Evolutionary conservation across 1,140 invertebrate species (phyloP).

Genomic region (Sitophilus oryzae): DNA sequence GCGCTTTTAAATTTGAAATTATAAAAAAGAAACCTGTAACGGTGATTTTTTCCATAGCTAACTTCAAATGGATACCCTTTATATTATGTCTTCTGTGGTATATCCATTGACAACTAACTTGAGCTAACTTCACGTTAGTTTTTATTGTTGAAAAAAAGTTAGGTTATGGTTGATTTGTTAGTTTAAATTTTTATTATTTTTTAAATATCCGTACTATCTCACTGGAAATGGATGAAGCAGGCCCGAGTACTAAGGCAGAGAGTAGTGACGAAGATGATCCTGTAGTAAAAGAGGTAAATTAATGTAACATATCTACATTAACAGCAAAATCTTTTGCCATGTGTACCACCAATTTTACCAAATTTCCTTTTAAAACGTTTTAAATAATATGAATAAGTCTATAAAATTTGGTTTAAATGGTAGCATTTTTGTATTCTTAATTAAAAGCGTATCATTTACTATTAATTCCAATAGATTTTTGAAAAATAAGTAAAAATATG

Average conservation of each 20-base stretch:
- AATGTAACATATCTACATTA: slow-evolving; percentile 9
- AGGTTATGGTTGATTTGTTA: neutral
- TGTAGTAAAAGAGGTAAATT: slow-evolving; percentile 34
- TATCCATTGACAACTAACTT: too few relatives aligned
- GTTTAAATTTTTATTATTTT: neutral
- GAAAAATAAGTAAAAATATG: too few relatives aligned
- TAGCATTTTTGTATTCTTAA: neutral
- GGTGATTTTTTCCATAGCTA: too few relatives aligned
- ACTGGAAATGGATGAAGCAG: slow-evolving; percentile 9
- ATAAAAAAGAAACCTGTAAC: too few relatives aligned
- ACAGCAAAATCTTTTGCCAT: neutral
- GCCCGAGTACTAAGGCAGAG: slow-evolving; percentile 2
- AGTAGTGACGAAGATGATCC: slow-evolving; percentile 30
- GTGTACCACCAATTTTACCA: neutral
- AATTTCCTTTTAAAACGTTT: neutral
- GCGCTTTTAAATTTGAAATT: too few relatives aligned
- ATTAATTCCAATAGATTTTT: neutral
- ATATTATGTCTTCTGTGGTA: too few relatives aligned
- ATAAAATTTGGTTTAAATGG: neutral
- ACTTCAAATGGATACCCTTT: too few relatives aligned
- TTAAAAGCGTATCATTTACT: neutral
- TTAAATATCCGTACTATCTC: neutral
- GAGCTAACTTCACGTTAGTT: slow-evolving; percentile 5
- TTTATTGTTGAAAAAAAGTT: neutral
- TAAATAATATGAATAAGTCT: too few relatives aligned